Base-by-base conservation (phyloP, 92 coral and sea anemone species). In the Plumapathes pennacea region DNA sequence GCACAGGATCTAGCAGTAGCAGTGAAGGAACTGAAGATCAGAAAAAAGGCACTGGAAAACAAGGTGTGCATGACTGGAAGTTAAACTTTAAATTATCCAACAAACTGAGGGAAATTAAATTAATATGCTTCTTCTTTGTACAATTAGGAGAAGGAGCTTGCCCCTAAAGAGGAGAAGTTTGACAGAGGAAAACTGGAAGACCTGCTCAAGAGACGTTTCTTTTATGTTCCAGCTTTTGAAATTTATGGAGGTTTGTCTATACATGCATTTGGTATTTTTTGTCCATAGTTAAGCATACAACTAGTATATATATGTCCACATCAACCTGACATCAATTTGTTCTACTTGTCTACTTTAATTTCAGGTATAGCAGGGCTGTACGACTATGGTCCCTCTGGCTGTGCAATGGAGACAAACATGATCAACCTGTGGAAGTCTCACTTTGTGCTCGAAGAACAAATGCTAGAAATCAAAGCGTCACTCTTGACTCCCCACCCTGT, bases 361-460 rank as follows among this genome's bases (percentile, higher is more conserved):
- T 38, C 25, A 94, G 99, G 99, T 73, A 96, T 94, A 18, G 99
- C 99, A 34, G 99, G 99, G 17, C 61, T 94, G 51, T 94, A 89
- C 81, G 99, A 94, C 62, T 94, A 94, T 74, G 99, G 99, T 4
- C 99, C 99, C 0, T 54, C 95, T 61, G 99, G 99, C 10, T 94
- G 99, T 74, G 90, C 99, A 19, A 94, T 94, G 96, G 99, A 94
- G 72, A 71, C 96, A 44, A 88, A 94, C 62, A 78, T 94, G 60
- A 36, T 94, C 27, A 76, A 72, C 56, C 48, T 89, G 21, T 94
- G 99, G 99, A 80, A 85, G 39, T 87, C 90, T 8, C 99, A 94
- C 76, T 94, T 94, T 84, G 96, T 94, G 20, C 69, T 94, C 38
- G 99, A 94, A 48, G 99, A 94, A 24, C 99, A 94, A 46, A 94